These are phyloP conservation scores for Nibea coibor DNA, from an alignment of 2,113 vertebrate species.

Conservation along the genomic window DNA sequence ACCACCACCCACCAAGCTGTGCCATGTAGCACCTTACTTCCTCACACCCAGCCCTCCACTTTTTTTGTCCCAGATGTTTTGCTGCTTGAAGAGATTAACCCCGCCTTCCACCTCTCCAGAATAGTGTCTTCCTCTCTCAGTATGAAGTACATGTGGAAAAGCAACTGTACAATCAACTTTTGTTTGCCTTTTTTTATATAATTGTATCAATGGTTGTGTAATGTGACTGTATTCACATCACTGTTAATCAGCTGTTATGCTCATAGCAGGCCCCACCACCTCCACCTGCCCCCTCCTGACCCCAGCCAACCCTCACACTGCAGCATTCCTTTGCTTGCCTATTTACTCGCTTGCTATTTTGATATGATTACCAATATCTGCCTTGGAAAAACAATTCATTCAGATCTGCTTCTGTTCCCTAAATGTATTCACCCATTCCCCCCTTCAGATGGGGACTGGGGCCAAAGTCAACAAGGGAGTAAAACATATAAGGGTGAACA, in stretches of 20 bases:
- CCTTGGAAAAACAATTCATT: constrained; percentile 71
- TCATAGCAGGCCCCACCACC: constrained; percentile 52
- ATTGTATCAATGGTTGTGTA: constrained; percentile 70
- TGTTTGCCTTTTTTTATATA: constrained; percentile 78
- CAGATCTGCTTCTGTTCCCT: constrained; percentile 56
- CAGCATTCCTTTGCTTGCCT: constrained; percentile 44
- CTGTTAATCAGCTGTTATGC: constrained; percentile 66
- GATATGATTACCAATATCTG: constrained; percentile 75
- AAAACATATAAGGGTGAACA: constrained; percentile 5
- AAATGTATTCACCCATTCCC: constrained; percentile 49
- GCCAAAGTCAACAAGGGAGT: constrained; percentile 58
- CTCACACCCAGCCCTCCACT: not conserved
- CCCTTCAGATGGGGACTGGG: constrained; percentile 22
- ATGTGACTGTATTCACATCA: constrained; percentile 67
- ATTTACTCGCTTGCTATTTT: constrained; percentile 65
- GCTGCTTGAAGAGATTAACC: constrained; percentile 75
- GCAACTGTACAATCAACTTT: constrained; percentile 79
- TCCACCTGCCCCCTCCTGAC: not conserved
- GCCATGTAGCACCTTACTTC: constrained; percentile 52
- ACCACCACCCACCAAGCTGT: constrained; percentile 34
- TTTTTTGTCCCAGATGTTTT: not conserved
- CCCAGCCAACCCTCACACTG: not conserved
- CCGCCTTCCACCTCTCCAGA: constrained; percentile 52
- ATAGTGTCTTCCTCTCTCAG: constrained; percentile 79
- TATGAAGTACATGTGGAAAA: constrained; percentile 77